These are phyloP conservation scores for Drosophila pseudotakahashii DNA, from an alignment of 2,888 invertebrate genomes.

Conservation along the genomic window DNA sequence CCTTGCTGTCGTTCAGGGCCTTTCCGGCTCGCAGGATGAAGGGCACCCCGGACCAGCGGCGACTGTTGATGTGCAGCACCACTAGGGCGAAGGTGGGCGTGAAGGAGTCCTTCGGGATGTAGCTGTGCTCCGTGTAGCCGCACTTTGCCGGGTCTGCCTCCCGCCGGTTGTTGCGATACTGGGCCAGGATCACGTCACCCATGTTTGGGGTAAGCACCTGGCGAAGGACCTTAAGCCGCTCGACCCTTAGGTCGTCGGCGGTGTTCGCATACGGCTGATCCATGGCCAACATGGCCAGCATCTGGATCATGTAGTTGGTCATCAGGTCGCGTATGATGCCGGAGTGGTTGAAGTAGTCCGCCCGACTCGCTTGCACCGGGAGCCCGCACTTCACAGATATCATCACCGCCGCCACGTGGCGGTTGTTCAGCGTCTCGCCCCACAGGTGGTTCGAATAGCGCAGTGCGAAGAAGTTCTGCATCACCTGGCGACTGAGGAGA, in stretches of 20 bases:
- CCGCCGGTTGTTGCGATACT: constrained; percentile 56
- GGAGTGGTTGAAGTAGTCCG: constrained; percentile 63
- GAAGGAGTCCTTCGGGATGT: constrained; percentile 63
- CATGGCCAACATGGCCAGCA: constrained; percentile 57
- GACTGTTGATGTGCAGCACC: constrained; percentile 52
- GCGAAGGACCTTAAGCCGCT: constrained; percentile 54
- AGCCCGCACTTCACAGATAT: constrained; percentile 56
- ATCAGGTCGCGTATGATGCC: constrained; percentile 68
- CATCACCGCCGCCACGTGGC: constrained; percentile 62
- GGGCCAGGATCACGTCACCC: constrained; percentile 56
- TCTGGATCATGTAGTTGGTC: constrained; percentile 67
- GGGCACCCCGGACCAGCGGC: constrained; percentile 65
- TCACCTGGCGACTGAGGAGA: constrained; percentile 52
- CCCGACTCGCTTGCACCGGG: constrained; percentile 43
- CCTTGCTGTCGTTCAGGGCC: constrained; percentile 61
- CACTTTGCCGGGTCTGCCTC: constrained; percentile 57
- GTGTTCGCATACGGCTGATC: constrained; percentile 62
- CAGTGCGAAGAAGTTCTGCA: constrained; percentile 59
- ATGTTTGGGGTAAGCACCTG: constrained; percentile 48
- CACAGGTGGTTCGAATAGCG: constrained; percentile 64
- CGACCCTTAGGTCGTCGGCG: constrained; percentile 60
- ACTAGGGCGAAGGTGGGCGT: constrained; percentile 65
- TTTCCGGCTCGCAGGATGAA: constrained; percentile 65
- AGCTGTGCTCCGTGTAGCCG: constrained; percentile 63
- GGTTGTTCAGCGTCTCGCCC: constrained; percentile 60